phyloP scores from a whole-genome alignment of 2,113 vertebrate genomes.

The Phainopepla nitens region DNA sequence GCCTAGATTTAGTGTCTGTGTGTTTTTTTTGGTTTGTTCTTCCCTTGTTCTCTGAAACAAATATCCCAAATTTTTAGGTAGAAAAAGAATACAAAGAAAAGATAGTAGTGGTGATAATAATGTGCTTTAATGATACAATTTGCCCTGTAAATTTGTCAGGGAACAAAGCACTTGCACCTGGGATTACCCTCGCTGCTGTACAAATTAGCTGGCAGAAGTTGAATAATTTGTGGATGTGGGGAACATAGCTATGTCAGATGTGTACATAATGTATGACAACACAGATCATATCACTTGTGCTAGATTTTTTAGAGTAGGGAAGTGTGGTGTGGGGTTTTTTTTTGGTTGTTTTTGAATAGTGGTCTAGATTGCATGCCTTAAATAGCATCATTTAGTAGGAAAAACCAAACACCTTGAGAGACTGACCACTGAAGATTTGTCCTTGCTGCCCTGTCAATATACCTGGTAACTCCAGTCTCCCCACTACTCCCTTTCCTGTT shows the following conservation, averaged over 20 bases:
- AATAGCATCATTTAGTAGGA: neutral
- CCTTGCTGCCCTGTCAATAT: neutral
- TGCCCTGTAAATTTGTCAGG: neutral
- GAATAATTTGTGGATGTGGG: neutral
- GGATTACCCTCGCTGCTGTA: neutral
- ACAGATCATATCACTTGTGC: neutral
- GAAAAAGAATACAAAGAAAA: neutral
- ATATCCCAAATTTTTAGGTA: neutral
- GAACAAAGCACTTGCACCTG: neutral
- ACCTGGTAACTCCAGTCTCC: neutral
- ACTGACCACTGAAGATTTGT: neutral
- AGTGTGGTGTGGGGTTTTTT: neutral
- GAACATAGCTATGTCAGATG: neutral
- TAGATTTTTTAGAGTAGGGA: neutral
- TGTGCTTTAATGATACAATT: neutral
- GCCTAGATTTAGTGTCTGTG: neutral
- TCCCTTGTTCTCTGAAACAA: neutral
- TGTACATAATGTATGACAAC: neutral
- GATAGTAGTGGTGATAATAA: neutral
- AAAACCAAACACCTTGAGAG: neutral
- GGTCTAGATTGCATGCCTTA: neutral
- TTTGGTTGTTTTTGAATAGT: neutral
- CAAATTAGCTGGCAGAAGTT: neutral
- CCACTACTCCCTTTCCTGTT: neutral
- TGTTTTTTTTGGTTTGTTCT: neutral